Percentiles rank a stretch among this genome's conserved stretches.
Evolutionary conservation across 2,797 vertebrate species (phyloP).

Genomic region (Mormyrus proboscirostris): DNA sequence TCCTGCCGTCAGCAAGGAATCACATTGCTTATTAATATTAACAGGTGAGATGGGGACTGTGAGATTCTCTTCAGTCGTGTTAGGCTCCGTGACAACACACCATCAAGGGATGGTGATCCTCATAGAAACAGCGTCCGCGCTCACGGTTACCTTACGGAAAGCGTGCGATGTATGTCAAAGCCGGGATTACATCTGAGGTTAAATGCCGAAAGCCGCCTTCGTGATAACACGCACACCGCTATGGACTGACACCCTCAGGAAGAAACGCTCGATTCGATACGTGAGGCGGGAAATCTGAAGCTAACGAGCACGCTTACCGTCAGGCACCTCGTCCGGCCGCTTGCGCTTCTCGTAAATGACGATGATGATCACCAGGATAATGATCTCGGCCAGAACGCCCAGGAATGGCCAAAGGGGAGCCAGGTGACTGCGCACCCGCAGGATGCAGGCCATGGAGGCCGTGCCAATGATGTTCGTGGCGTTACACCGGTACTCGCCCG

Average conservation of each 20-base stretch:
- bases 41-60: not conserved
- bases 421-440: constrained; percentile 89
- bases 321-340: constrained; percentile 92
- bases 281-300: not conserved
- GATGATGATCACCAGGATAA: constrained; percentile 91
- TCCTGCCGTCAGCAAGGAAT: constrained; percentile 43
- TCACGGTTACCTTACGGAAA: not conserved
- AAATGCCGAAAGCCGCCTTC: not conserved
- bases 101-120: not conserved
- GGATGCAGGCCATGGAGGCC: constrained; percentile 62
- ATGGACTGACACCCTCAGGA: not conserved
- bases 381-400: constrained; percentile 89
- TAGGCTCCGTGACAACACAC: not conserved
- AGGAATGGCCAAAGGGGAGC: constrained; percentile 95
- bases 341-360: constrained; percentile 97
- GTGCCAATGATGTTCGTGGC: constrained; percentile 79
- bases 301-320: constrained; percentile 69
- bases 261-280: not conserved
- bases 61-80: not conserved
- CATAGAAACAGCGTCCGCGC: not conserved
- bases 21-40: constrained; percentile 52
- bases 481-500: constrained; percentile 86
- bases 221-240: not conserved
- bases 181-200: not conserved
- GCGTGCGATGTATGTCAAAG: not conserved